A percentile compares a stretch with the other conserved stretches of the same genome.
Evolutionary conservation across 2,113 vertebrate species (phyloP).

Genomic region (Lepus timidus): DNA sequence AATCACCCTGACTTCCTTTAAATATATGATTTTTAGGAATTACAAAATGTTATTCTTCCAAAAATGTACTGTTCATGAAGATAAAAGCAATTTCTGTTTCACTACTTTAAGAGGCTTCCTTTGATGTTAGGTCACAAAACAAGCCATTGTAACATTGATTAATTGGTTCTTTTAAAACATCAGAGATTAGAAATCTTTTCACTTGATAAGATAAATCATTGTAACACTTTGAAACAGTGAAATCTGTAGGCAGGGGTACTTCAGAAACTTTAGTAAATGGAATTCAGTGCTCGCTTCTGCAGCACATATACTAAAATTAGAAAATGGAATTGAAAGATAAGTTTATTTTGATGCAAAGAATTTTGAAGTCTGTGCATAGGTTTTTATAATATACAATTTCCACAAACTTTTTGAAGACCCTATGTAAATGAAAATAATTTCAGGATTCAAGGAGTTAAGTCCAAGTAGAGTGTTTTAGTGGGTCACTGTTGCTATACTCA

Average conservation of each 20-base stretch:
- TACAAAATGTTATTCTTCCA: background rate
- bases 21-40: background rate
- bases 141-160: background rate
- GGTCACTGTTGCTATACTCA: background rate
- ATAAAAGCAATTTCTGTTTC: constrained; percentile 10
- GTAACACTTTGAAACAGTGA: background rate
- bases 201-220: background rate
- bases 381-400: no score
- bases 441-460: background rate
- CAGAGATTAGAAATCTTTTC: background rate
- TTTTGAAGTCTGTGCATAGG: no score
- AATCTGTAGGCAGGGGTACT: background rate
- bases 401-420: no score
- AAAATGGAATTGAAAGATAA: no score
- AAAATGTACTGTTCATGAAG: background rate
- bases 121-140: background rate
- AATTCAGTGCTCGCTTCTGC: no score
- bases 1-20: background rate
- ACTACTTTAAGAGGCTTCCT: background rate
- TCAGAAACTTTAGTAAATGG: no score
- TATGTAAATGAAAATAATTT: background rate
- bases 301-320: no score
- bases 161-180: background rate
- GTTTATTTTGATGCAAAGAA: no score
- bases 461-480: background rate